phyloP scores from a whole-genome alignment of 92 coral and sea anemone genomes.

The Heteractis magnifica region DNA sequence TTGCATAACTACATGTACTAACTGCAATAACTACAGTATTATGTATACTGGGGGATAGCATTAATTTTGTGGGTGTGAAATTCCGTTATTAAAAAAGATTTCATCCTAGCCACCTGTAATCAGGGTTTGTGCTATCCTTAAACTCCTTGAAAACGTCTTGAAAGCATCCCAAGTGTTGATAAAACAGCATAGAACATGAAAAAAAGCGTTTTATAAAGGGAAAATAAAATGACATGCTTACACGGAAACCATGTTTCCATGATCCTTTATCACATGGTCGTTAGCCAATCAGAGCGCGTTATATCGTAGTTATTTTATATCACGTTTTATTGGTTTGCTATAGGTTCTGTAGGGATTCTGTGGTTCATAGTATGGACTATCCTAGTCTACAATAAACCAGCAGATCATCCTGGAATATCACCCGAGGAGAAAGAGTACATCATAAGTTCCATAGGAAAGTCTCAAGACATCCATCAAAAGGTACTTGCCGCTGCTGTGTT shows the following conservation, averaged over 20 bases:
- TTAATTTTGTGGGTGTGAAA: too few species aligned
- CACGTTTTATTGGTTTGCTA: not conserved
- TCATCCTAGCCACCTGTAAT: too few species aligned
- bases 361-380: constrained; percentile 86
- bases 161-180: too few species aligned
- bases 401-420: constrained; percentile 88
- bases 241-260: not conserved
- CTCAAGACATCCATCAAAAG: constrained; percentile 46
- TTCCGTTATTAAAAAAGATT: too few species aligned
- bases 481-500: constrained; percentile 5
- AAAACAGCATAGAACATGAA: too few species aligned
- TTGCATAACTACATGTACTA: not conserved
- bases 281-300: too few species aligned
- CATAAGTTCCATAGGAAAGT: constrained; percentile 49
- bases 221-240: too few species aligned
- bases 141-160: too few species aligned
- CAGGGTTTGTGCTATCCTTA: too few species aligned
- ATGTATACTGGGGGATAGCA: too few species aligned
- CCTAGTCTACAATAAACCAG: constrained; percentile 66
- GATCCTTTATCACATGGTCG: too few species aligned
- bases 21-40: not conserved
- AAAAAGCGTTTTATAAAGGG: too few species aligned
- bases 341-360: constrained; percentile 73
- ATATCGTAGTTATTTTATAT: not conserved
- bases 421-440: constrained; percentile 71